These are phyloP conservation scores for Tangara arthus DNA, from an alignment of 2,797 vertebrate genomes.

Conservation along the genomic window DNA sequence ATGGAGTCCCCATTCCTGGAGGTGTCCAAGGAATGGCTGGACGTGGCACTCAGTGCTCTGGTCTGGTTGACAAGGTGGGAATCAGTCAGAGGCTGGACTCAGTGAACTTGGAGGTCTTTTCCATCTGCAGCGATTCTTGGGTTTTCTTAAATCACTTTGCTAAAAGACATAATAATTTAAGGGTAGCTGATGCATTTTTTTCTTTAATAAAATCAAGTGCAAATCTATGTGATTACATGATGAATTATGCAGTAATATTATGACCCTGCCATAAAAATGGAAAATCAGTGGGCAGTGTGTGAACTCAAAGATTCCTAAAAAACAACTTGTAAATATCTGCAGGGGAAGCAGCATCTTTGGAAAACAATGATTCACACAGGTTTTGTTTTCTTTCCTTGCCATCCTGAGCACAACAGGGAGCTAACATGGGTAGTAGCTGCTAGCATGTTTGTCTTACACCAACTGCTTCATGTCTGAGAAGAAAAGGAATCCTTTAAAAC, in stretches of 20 bases:
- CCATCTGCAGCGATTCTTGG: neutral
- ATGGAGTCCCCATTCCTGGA: neutral
- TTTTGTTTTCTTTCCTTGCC: neutral
- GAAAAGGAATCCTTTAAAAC: conserved; percentile 36
- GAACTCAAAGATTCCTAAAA: conserved; percentile 42
- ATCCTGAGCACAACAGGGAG: conserved; percentile 1
- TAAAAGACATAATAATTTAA: neutral
- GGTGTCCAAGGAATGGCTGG: neutral
- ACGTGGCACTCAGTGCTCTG: neutral
- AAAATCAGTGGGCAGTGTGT: conserved; percentile 19
- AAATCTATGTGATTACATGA: neutral
- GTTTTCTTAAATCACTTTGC: neutral
- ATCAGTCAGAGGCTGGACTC: neutral
- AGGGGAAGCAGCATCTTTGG: conserved; percentile 49
- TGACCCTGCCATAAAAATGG: conserved; percentile 47
- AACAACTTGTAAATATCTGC: conserved; percentile 54
- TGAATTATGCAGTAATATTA: neutral
- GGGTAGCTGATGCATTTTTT: neutral
- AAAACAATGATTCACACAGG: conserved; percentile 61
- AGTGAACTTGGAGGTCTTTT: neutral
- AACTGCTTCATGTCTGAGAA: conserved; percentile 1
- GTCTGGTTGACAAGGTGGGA: neutral
- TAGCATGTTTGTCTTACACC: neutral
- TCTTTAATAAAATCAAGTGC: neutral
- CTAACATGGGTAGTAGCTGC: neutral